These are phyloP conservation scores for Plutella xylostella DNA, from an alignment of 2,888 invertebrate species.

Conservation along the genomic window DNA sequence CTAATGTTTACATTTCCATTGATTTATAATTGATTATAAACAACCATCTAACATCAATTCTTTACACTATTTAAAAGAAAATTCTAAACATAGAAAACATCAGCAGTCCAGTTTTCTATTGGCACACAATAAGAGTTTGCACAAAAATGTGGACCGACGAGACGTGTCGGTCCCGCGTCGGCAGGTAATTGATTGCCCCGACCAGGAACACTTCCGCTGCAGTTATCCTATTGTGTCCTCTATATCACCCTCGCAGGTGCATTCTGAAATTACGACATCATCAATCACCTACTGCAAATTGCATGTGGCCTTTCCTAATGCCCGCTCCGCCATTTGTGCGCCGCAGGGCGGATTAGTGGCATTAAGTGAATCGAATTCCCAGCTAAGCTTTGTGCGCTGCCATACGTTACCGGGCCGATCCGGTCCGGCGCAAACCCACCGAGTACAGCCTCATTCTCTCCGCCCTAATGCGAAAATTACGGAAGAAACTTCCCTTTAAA, in stretches of 20 bases:
- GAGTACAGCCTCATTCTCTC: neutral
- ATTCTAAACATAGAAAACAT: too few species aligned
- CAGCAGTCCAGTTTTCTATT: too few species aligned
- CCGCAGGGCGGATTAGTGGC: slow-evolving; percentile 53
- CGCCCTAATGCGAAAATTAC: slow-evolving; percentile 11
- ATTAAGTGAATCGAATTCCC: slow-evolving; percentile 66
- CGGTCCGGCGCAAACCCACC: slow-evolving; percentile 14
- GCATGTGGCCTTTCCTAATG: slow-evolving; percentile 57
- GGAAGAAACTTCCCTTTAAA: slow-evolving; percentile 31
- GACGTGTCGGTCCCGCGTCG: too few species aligned
- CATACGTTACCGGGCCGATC: slow-evolving; percentile 43
- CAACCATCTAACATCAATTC: too few species aligned
- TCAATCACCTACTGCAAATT: slow-evolving; percentile 61
- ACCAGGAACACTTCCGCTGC: too few species aligned
- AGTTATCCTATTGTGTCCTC: too few species aligned
- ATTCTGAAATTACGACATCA: slow-evolving; percentile 43
- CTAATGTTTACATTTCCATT: too few species aligned
- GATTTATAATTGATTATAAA: too few species aligned
- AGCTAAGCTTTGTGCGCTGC: slow-evolving; percentile 58
- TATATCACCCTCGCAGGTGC: slow-evolving; percentile 41
- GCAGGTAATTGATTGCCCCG: too few species aligned
- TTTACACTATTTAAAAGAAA: too few species aligned
- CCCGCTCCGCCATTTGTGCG: slow-evolving; percentile 50
- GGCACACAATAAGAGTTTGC: too few species aligned
- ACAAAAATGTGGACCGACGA: too few species aligned